These are phyloP conservation scores for Alentia gelatinosa DNA, from an alignment of 2,888 invertebrate species.

Conservation along the genomic window DNA sequence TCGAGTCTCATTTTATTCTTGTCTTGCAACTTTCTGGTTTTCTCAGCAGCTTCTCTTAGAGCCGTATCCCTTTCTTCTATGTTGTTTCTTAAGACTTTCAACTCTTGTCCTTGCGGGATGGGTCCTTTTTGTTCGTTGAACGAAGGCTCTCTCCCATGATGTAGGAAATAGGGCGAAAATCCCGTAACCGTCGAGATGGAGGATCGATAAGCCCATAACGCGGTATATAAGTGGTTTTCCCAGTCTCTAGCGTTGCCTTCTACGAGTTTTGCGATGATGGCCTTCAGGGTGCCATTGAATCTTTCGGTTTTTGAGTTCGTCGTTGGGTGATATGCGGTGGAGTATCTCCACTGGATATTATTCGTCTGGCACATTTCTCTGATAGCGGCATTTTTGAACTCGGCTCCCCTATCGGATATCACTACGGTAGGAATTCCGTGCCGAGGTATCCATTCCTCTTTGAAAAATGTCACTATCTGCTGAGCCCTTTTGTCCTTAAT, in stretches of 20 bases:
- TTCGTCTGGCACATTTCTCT: neutral
- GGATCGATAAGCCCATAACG: neutral
- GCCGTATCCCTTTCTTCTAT: neutral
- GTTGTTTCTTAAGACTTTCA: neutral
- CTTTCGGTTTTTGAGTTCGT: neutral
- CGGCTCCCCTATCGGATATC: neutral
- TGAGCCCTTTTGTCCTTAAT: neutral
- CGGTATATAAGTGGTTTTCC: no score
- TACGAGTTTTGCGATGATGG: neutral
- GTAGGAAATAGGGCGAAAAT: neutral
- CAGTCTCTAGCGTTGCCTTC: neutral
- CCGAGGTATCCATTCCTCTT: neutral
- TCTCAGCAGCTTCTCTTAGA: no score
- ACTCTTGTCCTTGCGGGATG: neutral
- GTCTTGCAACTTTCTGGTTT: no score
- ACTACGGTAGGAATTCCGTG: neutral
- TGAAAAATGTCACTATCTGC: neutral
- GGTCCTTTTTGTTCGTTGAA: neutral
- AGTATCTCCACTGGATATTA: neutral
- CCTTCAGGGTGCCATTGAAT: neutral
- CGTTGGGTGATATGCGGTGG: neutral
- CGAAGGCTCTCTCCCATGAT: neutral
- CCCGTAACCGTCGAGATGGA: neutral
- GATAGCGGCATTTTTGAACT: neutral
- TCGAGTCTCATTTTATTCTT: no score